phyloP scores from a whole-genome alignment of 2,888 invertebrate species.

The Stegophylla sp. region DNA sequence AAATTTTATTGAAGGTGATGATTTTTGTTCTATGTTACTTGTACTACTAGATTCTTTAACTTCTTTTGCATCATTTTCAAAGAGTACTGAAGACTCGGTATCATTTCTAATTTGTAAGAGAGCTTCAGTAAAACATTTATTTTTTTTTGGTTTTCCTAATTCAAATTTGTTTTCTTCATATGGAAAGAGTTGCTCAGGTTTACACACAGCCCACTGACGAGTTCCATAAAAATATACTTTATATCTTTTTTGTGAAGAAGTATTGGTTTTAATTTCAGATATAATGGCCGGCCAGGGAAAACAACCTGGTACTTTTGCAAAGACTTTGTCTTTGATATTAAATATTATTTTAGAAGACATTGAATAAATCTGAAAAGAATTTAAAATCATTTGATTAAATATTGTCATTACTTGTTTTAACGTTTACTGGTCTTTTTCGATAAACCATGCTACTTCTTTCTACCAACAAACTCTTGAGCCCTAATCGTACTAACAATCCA shows the following conservation, averaged over 20 bases:
- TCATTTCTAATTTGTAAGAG: conserved; percentile 86
- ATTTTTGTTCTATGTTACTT: not conserved
- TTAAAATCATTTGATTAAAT: too few relatives aligned
- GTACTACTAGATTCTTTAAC: not conserved
- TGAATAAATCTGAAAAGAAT: not conserved
- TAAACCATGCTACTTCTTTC: too few relatives aligned
- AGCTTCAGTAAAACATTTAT: conserved; percentile 83
- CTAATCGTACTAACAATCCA: too few relatives aligned
- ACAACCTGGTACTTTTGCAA: conserved; percentile 96
- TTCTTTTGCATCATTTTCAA: conserved; percentile 66
- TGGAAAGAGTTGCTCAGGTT: conserved; percentile 83
- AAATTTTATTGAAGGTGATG: not conserved
- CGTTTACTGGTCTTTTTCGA: too few relatives aligned
- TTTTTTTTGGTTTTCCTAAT: conserved; percentile 79
- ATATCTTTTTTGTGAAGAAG: conserved; percentile 74
- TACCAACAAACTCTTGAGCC: too few relatives aligned
- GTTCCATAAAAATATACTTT: conserved; percentile 94
- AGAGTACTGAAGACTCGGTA: not conserved
- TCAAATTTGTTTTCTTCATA: conserved; percentile 82
- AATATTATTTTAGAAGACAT: not conserved
- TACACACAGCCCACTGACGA: conserved; percentile 83
- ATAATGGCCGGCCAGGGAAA: conserved; percentile 91
- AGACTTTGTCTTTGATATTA: conserved; percentile 76
- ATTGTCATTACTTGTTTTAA: too few relatives aligned
- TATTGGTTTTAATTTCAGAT: conserved; percentile 67